Evolutionary conservation across 2,113 vertebrate genomes (phyloP).

Genomic region (Lonchura striata): DNA sequence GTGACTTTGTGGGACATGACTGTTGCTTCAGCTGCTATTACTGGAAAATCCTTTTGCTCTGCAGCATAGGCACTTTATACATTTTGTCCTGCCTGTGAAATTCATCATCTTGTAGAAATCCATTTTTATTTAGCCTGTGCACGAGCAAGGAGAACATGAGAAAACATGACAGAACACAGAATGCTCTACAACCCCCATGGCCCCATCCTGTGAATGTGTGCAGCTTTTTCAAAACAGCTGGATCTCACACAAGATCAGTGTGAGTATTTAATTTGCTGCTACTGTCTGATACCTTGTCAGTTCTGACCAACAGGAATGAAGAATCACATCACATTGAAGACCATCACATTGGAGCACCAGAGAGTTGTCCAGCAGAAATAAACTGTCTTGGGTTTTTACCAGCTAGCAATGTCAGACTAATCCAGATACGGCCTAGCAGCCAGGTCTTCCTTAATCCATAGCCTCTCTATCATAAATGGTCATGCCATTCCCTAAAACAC

Average conservation of each 20-base stretch:
- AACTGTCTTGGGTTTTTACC: not conserved
- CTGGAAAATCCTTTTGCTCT: conserved; percentile 4
- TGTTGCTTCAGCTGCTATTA: not conserved
- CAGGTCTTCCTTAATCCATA: not conserved
- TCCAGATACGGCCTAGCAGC: not conserved
- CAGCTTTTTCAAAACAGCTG: not conserved
- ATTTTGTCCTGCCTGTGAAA: not conserved
- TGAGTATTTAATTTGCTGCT: not conserved
- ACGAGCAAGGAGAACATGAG: not conserved
- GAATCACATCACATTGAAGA: not conserved
- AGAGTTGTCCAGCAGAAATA: not conserved
- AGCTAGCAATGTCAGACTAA: not conserved
- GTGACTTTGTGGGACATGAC: not conserved
- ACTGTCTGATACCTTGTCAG: not conserved
- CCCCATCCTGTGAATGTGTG: not conserved
- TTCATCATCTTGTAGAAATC: not conserved
- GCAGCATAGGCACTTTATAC: not conserved
- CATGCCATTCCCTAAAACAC: not conserved
- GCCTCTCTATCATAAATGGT: not conserved
- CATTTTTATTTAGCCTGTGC: not conserved
- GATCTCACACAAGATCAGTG: not conserved
- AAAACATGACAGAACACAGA: not conserved
- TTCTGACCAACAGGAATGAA: not conserved
- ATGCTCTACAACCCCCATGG: not conserved
- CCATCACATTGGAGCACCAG: not conserved